Conservation (phyloP, 2,888 invertebrate species). For the Scaptodrosophila latifasciaeformis region DNA sequence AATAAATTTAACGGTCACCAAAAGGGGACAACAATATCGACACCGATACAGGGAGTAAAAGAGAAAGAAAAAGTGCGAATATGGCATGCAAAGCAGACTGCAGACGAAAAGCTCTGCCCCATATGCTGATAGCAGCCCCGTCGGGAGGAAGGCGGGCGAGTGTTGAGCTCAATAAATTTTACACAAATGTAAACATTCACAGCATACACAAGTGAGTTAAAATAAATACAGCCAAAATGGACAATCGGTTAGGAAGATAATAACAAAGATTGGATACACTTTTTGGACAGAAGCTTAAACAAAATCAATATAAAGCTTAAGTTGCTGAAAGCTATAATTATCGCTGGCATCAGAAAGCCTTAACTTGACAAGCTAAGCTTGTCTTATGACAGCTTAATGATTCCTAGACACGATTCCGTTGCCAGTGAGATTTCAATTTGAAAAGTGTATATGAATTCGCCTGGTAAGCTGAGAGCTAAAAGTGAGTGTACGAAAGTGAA, state of each 20-base stretch:
- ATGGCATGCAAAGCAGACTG: slow-evolving; percentile 6
- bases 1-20: not conserved
- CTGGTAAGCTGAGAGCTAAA: slow-evolving; percentile 12
- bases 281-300: not conserved
- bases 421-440: too few species aligned
- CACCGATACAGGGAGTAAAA: not conserved
- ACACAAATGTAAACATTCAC: slow-evolving; percentile 19
- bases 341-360: too few species aligned
- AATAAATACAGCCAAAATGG: too few species aligned
- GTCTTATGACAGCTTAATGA: too few species aligned
- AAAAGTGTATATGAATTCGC: too few species aligned
- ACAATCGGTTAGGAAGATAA: too few species aligned
- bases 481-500: slow-evolving; percentile 49
- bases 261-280: slow-evolving; percentile 15
- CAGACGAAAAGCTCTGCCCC: not conserved
- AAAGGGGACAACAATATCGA: not conserved
- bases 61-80: slow-evolving; percentile 22
- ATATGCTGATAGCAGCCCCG: not conserved
- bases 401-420: too few species aligned
- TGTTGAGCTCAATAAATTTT: slow-evolving; percentile 11
- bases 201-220: slow-evolving; percentile 32
- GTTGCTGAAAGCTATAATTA: too few species aligned
- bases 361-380: too few species aligned
- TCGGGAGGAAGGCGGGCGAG: too few species aligned
- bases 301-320: too few species aligned